phyloP scores from a whole-genome alignment of 2,113 vertebrate species.

The Ancistrus triradiatus region DNA sequence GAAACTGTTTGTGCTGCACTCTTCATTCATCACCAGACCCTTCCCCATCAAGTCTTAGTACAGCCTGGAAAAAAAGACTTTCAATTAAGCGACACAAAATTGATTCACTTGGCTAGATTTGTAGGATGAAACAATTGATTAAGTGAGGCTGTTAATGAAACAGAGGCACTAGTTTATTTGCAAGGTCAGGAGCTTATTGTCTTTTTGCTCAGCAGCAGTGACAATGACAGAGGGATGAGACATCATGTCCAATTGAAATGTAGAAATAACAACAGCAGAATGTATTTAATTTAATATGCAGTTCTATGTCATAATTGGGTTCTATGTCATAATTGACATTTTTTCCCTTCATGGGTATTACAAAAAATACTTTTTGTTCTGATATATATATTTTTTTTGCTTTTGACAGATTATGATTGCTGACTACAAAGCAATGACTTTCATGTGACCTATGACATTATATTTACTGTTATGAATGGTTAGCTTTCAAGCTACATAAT shows the following conservation, averaged over 20 bases:
- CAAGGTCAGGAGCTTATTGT: conserved; percentile 82
- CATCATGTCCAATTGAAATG: conserved; percentile 53
- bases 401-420: conserved; percentile 9
- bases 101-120: conserved; percentile 92
- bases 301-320: conserved; percentile 17
- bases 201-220: conserved; percentile 66
- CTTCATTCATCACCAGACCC: conserved; percentile 87
- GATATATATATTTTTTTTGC: neutral
- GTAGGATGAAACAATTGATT: conserved; percentile 93
- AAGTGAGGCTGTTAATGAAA: conserved; percentile 83
- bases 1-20: conserved; percentile 91
- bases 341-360: conserved; percentile 1
- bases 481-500: too few species aligned
- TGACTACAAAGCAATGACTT: conserved; percentile 8
- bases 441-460: neutral
- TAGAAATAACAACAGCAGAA: conserved; percentile 50
- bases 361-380: neutral
- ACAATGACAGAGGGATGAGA: conserved; percentile 41
- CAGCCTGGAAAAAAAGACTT: conserved; percentile 68
- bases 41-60: conserved; percentile 76
- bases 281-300: conserved; percentile 28
- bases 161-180: conserved; percentile 78
- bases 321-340: neutral
- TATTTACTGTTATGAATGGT: neutral
- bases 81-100: conserved; percentile 93